Evolutionary conservation across 1,140 invertebrate species (phyloP).

Genomic region (Caenorhabditis remanei): DNA sequence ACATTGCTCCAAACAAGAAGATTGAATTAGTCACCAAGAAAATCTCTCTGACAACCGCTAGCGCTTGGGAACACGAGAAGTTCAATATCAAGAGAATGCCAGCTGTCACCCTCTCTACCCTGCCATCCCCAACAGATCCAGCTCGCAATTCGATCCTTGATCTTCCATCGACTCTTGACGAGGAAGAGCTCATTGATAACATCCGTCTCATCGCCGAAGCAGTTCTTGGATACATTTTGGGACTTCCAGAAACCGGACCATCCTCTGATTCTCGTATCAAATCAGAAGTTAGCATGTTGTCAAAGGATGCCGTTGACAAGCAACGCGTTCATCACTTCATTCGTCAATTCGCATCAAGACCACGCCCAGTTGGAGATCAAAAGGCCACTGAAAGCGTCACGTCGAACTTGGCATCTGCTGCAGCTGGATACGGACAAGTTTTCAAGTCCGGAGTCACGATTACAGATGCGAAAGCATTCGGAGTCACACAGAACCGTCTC

Average conservation of each 20-base stretch:
- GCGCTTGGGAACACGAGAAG: slow-evolving; percentile 92
- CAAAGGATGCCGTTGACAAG: slow-evolving; percentile 54
- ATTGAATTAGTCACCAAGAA: slow-evolving; percentile 92
- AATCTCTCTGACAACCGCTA: slow-evolving; percentile 94
- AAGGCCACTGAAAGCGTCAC: slow-evolving; percentile 53
- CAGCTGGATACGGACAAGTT: slow-evolving; percentile 33
- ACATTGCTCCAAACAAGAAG: slow-evolving; percentile 80
- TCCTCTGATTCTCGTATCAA: slow-evolving; percentile 53
- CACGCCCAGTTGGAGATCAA: slow-evolving; percentile 65
- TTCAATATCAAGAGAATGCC: slow-evolving; percentile 91
- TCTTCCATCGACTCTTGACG: slow-evolving; percentile 80
- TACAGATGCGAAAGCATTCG: slow-evolving; percentile 39
- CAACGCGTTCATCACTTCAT: slow-evolving; percentile 57
- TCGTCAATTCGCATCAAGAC: slow-evolving; percentile 67
- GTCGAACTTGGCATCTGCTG: slow-evolving; percentile 47
- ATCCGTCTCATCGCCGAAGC: slow-evolving; percentile 84
- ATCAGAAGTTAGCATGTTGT: slow-evolving; percentile 33
- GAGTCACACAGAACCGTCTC: slow-evolving; percentile 66
- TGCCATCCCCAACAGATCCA: slow-evolving; percentile 80
- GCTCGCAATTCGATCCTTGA: slow-evolving; percentile 79
- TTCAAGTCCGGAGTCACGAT: slow-evolving; percentile 62
- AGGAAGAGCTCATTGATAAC: slow-evolving; percentile 83
- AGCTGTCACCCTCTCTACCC: slow-evolving; percentile 89
- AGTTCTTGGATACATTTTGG: slow-evolving; percentile 88
- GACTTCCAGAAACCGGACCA: slow-evolving; percentile 80